A percentile compares a stretch with the other conserved stretches of the same genome.
Conservation (phyloP, 2,113 vertebrate genomes). For the Anas platyrhynchos region DNA sequence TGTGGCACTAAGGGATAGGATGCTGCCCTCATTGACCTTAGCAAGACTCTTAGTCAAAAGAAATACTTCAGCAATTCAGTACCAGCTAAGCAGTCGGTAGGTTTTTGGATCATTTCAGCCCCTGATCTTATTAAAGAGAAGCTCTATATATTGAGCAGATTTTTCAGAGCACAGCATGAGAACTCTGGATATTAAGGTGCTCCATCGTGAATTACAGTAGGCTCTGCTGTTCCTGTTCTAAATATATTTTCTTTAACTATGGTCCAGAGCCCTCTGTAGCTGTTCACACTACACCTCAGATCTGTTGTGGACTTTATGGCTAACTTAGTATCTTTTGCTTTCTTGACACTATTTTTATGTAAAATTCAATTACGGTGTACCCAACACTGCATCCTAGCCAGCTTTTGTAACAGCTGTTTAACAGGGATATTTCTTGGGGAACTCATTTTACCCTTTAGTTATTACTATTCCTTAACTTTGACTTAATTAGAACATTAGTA, state of each 20-base stretch:
- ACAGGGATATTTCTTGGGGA: background rate
- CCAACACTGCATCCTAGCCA: too few species aligned
- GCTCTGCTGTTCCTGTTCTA: background rate
- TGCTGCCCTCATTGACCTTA: background rate
- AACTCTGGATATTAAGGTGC: background rate
- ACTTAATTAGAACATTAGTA: too few species aligned
- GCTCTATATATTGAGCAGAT: background rate
- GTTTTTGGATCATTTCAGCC: background rate
- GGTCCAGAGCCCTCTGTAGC: background rate
- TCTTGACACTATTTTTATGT: background rate
- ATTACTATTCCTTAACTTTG: background rate
- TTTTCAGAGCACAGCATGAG: constrained; percentile 7
- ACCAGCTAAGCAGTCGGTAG: background rate
- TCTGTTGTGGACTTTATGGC: background rate
- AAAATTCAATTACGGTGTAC: background rate
- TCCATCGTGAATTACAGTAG: background rate
- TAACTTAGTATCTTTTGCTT: too few species aligned
- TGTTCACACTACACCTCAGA: background rate
- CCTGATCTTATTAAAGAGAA: constrained; percentile 2
- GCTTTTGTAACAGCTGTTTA: background rate
- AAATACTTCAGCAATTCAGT: background rate
- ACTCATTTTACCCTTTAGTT: background rate
- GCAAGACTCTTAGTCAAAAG: background rate
- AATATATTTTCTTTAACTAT: background rate
- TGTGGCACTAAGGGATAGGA: background rate